Conservation (phyloP, 2,888 invertebrate species). For the Criorhina ranunculi region DNA sequence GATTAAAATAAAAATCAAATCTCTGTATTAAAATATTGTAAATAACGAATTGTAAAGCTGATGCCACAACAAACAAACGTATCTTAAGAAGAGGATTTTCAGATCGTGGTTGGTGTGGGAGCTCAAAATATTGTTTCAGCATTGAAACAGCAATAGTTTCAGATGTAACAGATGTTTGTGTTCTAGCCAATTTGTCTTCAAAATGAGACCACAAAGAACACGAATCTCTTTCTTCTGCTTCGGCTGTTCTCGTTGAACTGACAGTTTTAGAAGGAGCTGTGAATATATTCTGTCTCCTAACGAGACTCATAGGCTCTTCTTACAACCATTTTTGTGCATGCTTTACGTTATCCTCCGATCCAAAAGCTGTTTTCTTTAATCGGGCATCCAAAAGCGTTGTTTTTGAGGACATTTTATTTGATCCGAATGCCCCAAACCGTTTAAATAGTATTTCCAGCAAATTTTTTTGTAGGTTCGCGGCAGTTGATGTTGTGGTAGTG, state of each 20-base stretch:
- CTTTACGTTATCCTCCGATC: constrained; percentile 17
- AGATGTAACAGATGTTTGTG: constrained; percentile 3
- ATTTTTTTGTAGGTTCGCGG: background rate
- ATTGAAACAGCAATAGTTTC: constrained; percentile 21
- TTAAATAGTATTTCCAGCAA: constrained; percentile 14
- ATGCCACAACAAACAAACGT: no score
- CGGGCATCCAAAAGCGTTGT: constrained; percentile 39
- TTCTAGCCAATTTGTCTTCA: constrained; percentile 18
- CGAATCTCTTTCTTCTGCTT: background rate
- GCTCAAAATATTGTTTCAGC: constrained; percentile 28
- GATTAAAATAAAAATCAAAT: no score
- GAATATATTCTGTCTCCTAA: background rate
- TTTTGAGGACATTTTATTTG: constrained; percentile 29
- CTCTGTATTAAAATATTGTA: no score
- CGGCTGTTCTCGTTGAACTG: background rate
- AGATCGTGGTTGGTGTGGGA: constrained; percentile 14
- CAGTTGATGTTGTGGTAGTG: background rate
- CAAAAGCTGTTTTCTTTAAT: constrained; percentile 45
- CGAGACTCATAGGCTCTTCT: constrained; percentile 23
- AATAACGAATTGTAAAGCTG: no score
- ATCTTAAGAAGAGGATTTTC: no score
- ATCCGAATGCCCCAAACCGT: constrained; percentile 25
- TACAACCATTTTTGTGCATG: constrained; percentile 37
- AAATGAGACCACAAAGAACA: constrained; percentile 6
- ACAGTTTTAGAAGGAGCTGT: background rate